Evolutionary conservation across 2,113 vertebrate genomes (phyloP).

Genomic region (Vanacampus margaritifer): DNA sequence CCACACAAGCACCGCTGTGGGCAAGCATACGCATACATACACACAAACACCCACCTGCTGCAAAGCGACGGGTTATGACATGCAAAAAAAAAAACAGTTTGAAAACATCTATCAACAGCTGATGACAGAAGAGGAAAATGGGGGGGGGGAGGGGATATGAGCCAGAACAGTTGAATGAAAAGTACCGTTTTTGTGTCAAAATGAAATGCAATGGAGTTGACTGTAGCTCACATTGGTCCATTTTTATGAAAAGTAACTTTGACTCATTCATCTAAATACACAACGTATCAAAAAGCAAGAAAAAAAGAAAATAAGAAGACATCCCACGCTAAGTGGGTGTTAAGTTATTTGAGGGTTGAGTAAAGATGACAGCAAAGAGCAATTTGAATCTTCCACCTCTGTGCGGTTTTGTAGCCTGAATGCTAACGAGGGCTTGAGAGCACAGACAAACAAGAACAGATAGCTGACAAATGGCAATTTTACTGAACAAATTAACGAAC

Average conservation of each 20-base stretch:
- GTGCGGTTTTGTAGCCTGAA: slow-evolving; percentile 25
- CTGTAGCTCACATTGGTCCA: not conserved
- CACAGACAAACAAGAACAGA: slow-evolving; percentile 33
- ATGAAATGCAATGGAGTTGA: not conserved
- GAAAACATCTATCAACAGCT: slow-evolving; percentile 52
- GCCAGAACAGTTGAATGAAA: not conserved
- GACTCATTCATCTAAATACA: not conserved
- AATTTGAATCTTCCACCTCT: slow-evolving; percentile 18
- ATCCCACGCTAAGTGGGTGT: not conserved
- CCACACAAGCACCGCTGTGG: slow-evolving; percentile 34
- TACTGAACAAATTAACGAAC: not conserved
- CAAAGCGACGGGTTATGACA: slow-evolving; percentile 45
- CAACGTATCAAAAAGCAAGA: not conserved
- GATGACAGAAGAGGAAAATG: slow-evolving; percentile 22
- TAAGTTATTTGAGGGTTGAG: not conserved
- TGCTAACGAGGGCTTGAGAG: slow-evolving; percentile 35
- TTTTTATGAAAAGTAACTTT: not conserved
- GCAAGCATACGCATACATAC: slow-evolving; percentile 14
- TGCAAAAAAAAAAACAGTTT: slow-evolving; percentile 39
- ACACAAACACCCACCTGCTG: slow-evolving; percentile 49
- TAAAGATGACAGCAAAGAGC: not conserved
- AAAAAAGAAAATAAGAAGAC: not conserved
- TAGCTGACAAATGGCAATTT: slow-evolving; percentile 16
- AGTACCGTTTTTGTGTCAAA: not conserved
- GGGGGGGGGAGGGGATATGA: slow-evolving; percentile 5